Percentiles rank a stretch among this genome's conserved stretches.
These are phyloP conservation scores for Limanda limanda DNA, from an alignment of 2,113 vertebrate species.

Conservation along the genomic window DNA sequence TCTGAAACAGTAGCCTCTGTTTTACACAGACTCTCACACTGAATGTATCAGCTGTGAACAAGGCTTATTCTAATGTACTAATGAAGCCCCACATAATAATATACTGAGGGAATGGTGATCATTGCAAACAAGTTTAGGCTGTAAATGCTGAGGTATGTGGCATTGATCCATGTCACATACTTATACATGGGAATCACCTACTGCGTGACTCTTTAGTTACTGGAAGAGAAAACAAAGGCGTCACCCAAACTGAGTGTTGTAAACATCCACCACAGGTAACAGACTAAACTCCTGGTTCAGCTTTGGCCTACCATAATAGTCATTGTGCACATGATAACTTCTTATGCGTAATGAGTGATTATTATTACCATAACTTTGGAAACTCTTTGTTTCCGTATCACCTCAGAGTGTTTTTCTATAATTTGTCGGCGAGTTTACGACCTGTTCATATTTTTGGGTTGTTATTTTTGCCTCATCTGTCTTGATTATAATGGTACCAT, in stretches of 20 bases:
- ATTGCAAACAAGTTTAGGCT: not conserved
- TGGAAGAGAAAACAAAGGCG: not conserved
- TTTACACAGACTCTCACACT: not conserved
- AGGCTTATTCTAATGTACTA: too few species aligned
- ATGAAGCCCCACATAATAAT: not conserved
- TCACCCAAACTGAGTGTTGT: not conserved
- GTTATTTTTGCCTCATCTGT: too few species aligned
- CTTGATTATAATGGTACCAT: too few species aligned
- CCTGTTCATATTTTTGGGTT: not conserved
- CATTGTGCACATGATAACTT: not conserved
- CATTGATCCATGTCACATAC: not conserved
- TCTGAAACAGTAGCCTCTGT: not conserved
- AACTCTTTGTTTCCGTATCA: not conserved
- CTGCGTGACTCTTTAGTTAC: not conserved
- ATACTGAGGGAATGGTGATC: not conserved
- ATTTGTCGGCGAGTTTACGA: not conserved
- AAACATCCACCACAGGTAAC: not conserved
- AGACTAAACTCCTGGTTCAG: not conserved
- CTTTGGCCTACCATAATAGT: not conserved
- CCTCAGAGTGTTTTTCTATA: not conserved
- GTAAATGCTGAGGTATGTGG: not conserved
- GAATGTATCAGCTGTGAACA: too few species aligned
- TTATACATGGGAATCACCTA: not conserved
- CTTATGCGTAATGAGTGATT: not conserved
- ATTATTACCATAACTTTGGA: not conserved